These are phyloP conservation scores for Minunthozetes semirufus DNA, from an alignment of 2,888 invertebrate genomes.

Conservation along the genomic window DNA sequence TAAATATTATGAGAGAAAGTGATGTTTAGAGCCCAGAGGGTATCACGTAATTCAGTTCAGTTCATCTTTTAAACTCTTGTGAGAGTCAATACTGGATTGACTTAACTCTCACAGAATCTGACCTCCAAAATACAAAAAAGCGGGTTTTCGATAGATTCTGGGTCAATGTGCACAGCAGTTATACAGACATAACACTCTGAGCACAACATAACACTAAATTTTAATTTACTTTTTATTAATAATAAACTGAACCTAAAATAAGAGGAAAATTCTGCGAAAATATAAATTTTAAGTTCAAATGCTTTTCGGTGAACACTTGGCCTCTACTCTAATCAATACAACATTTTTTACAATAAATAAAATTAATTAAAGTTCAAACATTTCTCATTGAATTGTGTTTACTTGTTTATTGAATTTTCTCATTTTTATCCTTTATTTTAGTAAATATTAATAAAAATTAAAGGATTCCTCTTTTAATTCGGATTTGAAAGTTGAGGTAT, in stretches of 20 bases:
- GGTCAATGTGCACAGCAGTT: slow-evolving; percentile 20
- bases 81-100: background rate
- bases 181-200: background rate
- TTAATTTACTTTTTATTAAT: background rate
- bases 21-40: background rate
- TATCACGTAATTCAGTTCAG: slow-evolving; percentile 4
- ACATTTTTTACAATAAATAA: no score
- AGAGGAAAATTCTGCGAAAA: slow-evolving; percentile 15
- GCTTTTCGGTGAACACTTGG: background rate
- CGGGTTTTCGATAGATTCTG: background rate
- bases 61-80: background rate
- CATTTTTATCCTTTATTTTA: no score
- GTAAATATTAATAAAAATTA: no score
- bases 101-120: slow-evolving; percentile 3
- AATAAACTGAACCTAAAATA: slow-evolving; percentile 14
- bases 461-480: no score
- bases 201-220: background rate
- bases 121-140: slow-evolving; percentile 26
- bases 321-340: background rate
- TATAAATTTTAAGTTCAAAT: slow-evolving; percentile 9
- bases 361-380: no score
- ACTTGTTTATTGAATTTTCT: no score
- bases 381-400: no score
- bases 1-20: slow-evolving; percentile 15
- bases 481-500: no score